A percentile compares a stretch with the other conserved stretches of the same genome.
Evolutionary conservation across 35 echinoderm and acorn worm species (phyloP).

Genomic region (Strongylocentrotus purpuratus): DNA sequence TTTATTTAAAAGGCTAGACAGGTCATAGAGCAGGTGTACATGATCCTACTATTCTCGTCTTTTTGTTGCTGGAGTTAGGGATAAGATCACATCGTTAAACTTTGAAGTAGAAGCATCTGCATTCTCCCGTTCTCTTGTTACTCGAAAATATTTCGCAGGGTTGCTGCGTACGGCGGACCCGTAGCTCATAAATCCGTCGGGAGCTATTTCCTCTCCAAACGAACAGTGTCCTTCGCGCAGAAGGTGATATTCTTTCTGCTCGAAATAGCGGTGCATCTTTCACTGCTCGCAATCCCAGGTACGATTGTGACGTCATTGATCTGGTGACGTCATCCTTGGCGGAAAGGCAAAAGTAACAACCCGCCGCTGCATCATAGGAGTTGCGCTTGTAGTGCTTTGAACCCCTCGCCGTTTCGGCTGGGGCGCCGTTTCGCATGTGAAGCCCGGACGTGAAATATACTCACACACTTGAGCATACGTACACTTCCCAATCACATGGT

Average conservation of each 20-base stretch:
- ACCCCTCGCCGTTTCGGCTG: background rate
- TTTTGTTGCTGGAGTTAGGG: background rate
- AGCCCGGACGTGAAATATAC: background rate
- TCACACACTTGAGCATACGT: background rate
- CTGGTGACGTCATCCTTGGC: constrained; percentile 29
- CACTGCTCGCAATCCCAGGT: constrained; percentile 33
- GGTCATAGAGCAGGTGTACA: too few species aligned
- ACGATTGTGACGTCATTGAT: constrained; percentile 9
- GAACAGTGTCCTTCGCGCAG: background rate
- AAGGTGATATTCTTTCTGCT: constrained; percentile 36
- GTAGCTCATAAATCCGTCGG: background rate
- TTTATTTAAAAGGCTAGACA: too few species aligned
- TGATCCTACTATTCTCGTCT: too few species aligned
- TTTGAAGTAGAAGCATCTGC: background rate
- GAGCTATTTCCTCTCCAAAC: background rate
- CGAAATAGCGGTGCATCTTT: constrained; percentile 37
- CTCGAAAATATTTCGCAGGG: background rate
- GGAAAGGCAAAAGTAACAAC: background rate
- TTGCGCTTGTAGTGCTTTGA: constrained; percentile 10
- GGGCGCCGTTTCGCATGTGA: background rate
- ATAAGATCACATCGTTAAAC: background rate
- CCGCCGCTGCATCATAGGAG: background rate
- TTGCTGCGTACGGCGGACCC: background rate
- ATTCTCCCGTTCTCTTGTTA: background rate
- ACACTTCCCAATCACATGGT: background rate